These are phyloP conservation scores for Telenomus remus DNA, from an alignment of 1,140 invertebrate genomes.

Conservation along the genomic window DNA sequence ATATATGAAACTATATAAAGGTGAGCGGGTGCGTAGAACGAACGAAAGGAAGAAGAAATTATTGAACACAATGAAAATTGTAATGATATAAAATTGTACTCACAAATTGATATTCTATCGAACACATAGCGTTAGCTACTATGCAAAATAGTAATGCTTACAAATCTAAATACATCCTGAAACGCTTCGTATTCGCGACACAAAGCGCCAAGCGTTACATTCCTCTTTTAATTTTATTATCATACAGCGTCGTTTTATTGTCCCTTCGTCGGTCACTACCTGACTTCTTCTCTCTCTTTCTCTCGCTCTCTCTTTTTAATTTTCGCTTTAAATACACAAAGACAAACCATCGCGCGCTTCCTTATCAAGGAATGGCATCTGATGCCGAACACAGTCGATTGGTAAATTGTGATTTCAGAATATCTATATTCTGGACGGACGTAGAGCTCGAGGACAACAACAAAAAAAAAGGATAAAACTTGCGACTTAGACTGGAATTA, in stretches of 20 bases:
- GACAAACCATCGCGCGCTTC: constrained; percentile 9
- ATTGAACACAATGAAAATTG: too few relatives aligned
- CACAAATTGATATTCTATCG: constrained; percentile 19
- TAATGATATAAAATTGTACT: background rate
- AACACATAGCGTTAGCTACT: constrained; percentile 36
- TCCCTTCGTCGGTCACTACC: constrained; percentile 17
- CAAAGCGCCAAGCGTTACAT: constrained; percentile 17
- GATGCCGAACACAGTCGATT: constrained; percentile 24
- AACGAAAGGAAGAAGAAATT: constrained; percentile 7
- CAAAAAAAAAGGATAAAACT: constrained; percentile 9
- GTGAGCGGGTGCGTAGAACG: constrained; percentile 18
- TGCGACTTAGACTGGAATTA: constrained; percentile 33
- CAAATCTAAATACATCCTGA: constrained; percentile 24
- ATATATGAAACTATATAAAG: constrained; percentile 24
- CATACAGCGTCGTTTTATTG: constrained; percentile 42
- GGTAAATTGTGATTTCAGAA: constrained; percentile 19
- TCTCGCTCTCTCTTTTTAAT: too few relatives aligned
- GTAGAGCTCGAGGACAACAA: constrained; percentile 17
- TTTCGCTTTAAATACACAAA: constrained; percentile 14
- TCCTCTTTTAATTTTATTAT: constrained; percentile 31
- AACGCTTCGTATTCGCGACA: constrained; percentile 16
- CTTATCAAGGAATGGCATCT: constrained; percentile 28
- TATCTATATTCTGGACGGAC: constrained; percentile 41
- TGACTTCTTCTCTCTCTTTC: constrained; percentile 2
- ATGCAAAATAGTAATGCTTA: constrained; percentile 40